Percentiles rank a stretch among this genome's conserved stretches.
These are phyloP conservation scores for Stigmatopora argus DNA, from an alignment of 2,113 vertebrate genomes.

Conservation along the genomic window DNA sequence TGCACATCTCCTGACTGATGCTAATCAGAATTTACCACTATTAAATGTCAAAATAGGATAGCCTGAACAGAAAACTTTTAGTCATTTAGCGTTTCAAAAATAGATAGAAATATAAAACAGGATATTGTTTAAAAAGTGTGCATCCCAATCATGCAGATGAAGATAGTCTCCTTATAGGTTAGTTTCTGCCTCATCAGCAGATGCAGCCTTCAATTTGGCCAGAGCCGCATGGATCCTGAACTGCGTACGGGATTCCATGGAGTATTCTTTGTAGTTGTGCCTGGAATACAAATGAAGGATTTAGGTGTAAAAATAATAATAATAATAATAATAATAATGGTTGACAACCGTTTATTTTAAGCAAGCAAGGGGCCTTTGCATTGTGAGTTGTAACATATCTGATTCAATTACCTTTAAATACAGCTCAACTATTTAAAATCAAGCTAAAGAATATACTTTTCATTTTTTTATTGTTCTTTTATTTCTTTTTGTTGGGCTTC, in stretches of 20 bases:
- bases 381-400: not conserved
- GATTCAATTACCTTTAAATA: not conserved
- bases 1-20: not conserved
- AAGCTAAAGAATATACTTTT: not conserved
- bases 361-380: not conserved
- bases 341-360: not conserved
- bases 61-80: conserved; percentile 2
- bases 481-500: not conserved
- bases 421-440: not conserved
- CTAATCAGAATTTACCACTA: not conserved
- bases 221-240: conserved; percentile 78
- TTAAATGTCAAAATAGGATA: not conserved
- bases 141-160: not conserved
- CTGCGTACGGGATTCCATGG: conserved; percentile 79
- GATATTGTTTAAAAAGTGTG: not conserved
- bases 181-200: conserved; percentile 63
- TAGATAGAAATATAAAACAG: not conserved
- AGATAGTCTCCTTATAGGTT: conserved; percentile 31
- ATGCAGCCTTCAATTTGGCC: conserved; percentile 73
- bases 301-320: not conserved
- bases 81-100: not conserved
- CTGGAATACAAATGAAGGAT: conserved; percentile 35
- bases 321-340: not conserved
- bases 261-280: conserved; percentile 79
- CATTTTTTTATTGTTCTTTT: too few species aligned